These are phyloP conservation scores for Cyphomyrus discorhynchus DNA, from an alignment of 2,113 vertebrate genomes.

Conservation along the genomic window DNA sequence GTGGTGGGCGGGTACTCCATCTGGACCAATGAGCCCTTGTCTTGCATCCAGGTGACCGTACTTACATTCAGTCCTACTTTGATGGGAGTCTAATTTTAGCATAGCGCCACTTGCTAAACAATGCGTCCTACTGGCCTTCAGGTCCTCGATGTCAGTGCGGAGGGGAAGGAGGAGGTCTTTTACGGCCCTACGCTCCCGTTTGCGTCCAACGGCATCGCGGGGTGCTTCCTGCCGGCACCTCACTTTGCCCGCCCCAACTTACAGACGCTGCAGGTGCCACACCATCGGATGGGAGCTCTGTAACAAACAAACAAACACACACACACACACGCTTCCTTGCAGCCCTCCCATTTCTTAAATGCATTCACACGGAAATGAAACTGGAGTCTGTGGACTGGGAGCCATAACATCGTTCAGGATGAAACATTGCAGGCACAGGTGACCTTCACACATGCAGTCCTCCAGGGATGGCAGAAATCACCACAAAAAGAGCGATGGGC, in stretches of 20 bases:
- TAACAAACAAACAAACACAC: constrained; percentile 40
- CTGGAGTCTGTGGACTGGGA: background rate
- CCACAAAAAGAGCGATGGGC: background rate
- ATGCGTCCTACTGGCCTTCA: constrained; percentile 36
- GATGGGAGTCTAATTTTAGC: background rate
- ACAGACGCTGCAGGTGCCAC: constrained; percentile 89
- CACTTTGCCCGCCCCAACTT: constrained; percentile 89
- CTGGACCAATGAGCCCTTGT: constrained; percentile 96
- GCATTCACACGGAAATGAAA: background rate
- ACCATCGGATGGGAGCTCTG: constrained; percentile 80
- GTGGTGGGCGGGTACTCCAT: constrained; percentile 97
- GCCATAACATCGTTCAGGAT: background rate
- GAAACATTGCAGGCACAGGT: background rate
- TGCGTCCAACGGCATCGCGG: constrained; percentile 88
- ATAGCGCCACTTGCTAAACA: background rate
- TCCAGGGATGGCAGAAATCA: background rate
- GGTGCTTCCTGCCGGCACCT: constrained; percentile 88
- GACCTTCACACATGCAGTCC: background rate
- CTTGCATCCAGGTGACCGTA: constrained; percentile 88
- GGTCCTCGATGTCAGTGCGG: constrained; percentile 87
- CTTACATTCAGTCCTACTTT: background rate
- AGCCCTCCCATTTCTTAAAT: background rate
- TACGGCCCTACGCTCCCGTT: constrained; percentile 92
- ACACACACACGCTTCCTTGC: background rate
- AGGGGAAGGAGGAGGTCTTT: constrained; percentile 94